Evolutionary conservation across 2,113 vertebrate genomes (phyloP), one percentile per base, ranked within the genome.

Genomic region (Hymenochirus boettgeri): DNA sequence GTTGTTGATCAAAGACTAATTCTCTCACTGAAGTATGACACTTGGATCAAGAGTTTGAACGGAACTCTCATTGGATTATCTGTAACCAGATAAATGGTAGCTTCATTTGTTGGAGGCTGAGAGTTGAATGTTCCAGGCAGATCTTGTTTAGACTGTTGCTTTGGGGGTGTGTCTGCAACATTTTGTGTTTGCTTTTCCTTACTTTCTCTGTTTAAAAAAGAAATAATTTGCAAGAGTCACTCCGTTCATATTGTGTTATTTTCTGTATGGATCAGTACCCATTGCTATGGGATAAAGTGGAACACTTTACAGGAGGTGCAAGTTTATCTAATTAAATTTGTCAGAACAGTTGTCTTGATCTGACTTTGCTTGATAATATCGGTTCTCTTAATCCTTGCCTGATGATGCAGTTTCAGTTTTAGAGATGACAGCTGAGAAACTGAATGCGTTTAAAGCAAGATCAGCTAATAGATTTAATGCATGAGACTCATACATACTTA

Each of bases 391-490:
- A 15, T 45, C 22, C 9, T 5, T 18, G 35, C 54, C 24, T 13
- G 19, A 13, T 9, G 22, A 33, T 25, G 22, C 22, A 47, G n/a
- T 11, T n/a, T 19, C 54, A 18, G 7, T 37, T 12, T 26, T n/a
- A 12, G 13, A 26, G 4, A 19, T 24, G 57, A 6, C 51, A 23
- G 31, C 17, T 42, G 21, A 24, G n/a, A 77, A 65, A 0, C 79
- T 65, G 60, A 78, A 85, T 19, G 80, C 86, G 46, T 89, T 80
- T 62, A 97, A 82, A 1, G 96, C 96, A 69, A 99, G 85, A 67
- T 99, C 95, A 26, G 94, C 95, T 73, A 99, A 83, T 76, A 98
- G 75, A 75, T 89, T 95, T 73, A 97, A 74, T 71, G 90, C 93
- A 42, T 91, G 91, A 42, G 93, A 82, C 53, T 89, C 83, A 4